phyloP scores from a whole-genome alignment of 2,888 invertebrate species.

The Melitaea athalia region DNA sequence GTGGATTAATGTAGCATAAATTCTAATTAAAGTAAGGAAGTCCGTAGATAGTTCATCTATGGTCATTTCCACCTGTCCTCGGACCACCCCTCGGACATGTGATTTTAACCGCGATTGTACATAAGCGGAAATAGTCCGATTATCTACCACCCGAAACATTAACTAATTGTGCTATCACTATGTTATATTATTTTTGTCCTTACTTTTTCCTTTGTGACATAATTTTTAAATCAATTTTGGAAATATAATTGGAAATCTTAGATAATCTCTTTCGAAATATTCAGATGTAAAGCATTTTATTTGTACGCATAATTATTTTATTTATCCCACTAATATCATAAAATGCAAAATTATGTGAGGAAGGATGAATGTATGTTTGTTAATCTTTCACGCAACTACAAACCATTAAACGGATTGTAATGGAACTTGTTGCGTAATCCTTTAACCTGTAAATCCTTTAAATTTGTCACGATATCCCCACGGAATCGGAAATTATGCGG shows the following conservation, averaged over 20 bases:
- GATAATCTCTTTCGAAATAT: neutral
- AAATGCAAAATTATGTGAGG: too few relatives aligned
- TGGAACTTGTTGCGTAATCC: too few relatives aligned
- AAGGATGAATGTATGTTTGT: too few relatives aligned
- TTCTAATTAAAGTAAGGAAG: constrained; percentile 61
- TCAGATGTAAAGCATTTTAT: too few relatives aligned
- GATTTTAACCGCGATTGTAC: constrained; percentile 65
- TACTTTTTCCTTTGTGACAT: neutral
- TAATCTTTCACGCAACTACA: too few relatives aligned
- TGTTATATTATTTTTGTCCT: constrained; percentile 8
- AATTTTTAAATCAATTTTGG: neutral
- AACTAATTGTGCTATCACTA: constrained; percentile 19
- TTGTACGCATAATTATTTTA: too few relatives aligned
- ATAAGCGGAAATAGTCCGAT: constrained; percentile 46
- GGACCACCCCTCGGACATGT: constrained; percentile 45
- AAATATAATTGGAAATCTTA: neutral
- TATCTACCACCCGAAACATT: constrained; percentile 33
- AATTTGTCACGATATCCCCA: too few relatives aligned
- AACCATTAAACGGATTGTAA: too few relatives aligned
- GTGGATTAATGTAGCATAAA: constrained; percentile 35
- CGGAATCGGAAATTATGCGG: too few relatives aligned
- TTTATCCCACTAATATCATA: too few relatives aligned
- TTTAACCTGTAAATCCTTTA: too few relatives aligned
- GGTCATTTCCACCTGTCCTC: constrained; percentile 62
- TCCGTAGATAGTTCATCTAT: constrained; percentile 45